phyloP scores from a whole-genome alignment of 2,113 vertebrate species.

The Lates calcarifer region DNA sequence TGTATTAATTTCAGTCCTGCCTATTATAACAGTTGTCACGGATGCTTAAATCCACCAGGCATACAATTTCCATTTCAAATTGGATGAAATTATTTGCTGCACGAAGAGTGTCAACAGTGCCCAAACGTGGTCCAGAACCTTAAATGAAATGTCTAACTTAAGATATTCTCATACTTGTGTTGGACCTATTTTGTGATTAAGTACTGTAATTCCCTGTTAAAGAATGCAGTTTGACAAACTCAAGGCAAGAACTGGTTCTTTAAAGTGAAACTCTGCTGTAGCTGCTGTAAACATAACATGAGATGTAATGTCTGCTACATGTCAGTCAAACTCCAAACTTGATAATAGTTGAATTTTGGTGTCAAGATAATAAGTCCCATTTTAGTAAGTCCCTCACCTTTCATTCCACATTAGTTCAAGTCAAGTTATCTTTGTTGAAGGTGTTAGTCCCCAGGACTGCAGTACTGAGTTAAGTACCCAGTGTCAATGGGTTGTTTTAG shows the following conservation, averaged over 20 bases:
- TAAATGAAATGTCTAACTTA: background rate
- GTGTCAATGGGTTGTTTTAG: too few species aligned
- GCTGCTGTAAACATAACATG: background rate
- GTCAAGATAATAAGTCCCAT: background rate
- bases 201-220: background rate
- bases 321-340: background rate
- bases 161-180: background rate
- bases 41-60: constrained; percentile 26
- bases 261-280: background rate
- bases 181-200: background rate
- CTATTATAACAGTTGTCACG: background rate
- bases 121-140: background rate
- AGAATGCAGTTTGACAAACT: background rate
- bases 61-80: constrained; percentile 23
- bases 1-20: constrained; percentile 26
- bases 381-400: background rate
- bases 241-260: background rate
- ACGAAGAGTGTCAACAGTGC: background rate
- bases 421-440: background rate
- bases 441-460: too few species aligned
- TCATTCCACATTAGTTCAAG: background rate
- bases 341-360: background rate
- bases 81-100: constrained; percentile 4
- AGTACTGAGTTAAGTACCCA: too few species aligned
- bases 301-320: background rate